Percentiles rank a stretch among this genome's conserved stretches.
Evolutionary conservation across 23 tunicate species (phyloP).

Genomic region (Ciona savignyi): DNA sequence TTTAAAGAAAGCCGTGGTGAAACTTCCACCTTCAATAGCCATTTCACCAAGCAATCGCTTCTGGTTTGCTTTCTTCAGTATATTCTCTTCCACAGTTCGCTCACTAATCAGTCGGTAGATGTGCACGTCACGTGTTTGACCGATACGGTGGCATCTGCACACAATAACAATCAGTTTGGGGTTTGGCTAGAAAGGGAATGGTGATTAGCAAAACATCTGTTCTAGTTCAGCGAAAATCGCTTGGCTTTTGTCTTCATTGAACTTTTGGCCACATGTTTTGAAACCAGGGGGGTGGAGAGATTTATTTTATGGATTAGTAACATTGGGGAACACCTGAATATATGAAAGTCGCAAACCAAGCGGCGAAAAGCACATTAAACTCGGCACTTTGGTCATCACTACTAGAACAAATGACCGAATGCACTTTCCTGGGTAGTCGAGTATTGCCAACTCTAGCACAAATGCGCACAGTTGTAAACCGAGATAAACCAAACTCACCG

Average conservation of each 20-base stretch:
- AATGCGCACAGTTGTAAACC: too few species aligned
- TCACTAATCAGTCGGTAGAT: constrained; percentile 89
- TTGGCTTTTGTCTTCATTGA: background rate
- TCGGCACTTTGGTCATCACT: constrained; percentile 44
- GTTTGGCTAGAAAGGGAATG: too few species aligned
- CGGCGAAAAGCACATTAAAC: constrained; percentile 9
- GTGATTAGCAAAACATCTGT: too few species aligned
- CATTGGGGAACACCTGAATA: too few species aligned
- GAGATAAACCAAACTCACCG: too few species aligned
- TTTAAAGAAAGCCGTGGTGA: constrained; percentile 87
- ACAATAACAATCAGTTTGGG: too few species aligned
- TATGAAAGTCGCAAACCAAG: background rate
- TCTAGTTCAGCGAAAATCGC: background rate
- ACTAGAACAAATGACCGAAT: too few species aligned
- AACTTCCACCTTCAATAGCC: constrained; percentile 96
- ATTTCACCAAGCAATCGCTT: constrained; percentile 77
- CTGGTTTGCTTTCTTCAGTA: constrained; percentile 95
- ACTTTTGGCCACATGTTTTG: background rate
- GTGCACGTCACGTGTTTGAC: constrained; percentile 97
- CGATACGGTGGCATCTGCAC: constrained; percentile 94
- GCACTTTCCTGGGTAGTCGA: too few species aligned
- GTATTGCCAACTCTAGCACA: too few species aligned
- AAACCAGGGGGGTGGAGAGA: too few species aligned
- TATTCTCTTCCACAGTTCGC: constrained; percentile 90
- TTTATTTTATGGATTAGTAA: too few species aligned